Percentiles rank a stretch among this genome's conserved stretches.
Evolutionary conservation across 1,140 invertebrate genomes (phyloP).

Genomic region (Hycleus cichorii): DNA sequence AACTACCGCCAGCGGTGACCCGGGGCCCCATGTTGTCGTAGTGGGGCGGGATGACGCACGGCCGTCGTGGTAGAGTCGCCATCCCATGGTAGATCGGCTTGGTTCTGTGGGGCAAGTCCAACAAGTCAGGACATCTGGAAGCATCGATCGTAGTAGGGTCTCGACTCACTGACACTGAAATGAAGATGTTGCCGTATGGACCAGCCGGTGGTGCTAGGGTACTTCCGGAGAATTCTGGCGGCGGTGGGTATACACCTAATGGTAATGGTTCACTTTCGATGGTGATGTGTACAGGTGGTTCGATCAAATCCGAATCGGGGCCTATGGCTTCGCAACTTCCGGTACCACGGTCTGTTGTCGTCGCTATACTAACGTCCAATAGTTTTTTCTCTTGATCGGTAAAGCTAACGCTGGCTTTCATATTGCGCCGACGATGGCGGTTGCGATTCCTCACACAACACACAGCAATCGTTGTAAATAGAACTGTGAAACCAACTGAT

Average conservation of each 20-base stretch:
- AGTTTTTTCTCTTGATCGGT: constrained; percentile 79
- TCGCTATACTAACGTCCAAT: constrained; percentile 69
- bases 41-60: constrained; percentile 18
- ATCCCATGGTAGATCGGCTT: constrained; percentile 44
- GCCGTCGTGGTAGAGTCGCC: constrained; percentile 42
- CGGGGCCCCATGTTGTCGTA: constrained; percentile 87
- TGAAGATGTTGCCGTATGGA: constrained; percentile 62
- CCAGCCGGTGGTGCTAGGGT: constrained; percentile 45
- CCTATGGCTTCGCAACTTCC: constrained; percentile 53
- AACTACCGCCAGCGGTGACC: constrained; percentile 77
- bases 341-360: constrained; percentile 60
- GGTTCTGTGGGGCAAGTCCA: constrained; percentile 61
- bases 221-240: constrained; percentile 58
- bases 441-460: constrained; percentile 51
- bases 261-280: constrained; percentile 57
- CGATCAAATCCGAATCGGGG: constrained; percentile 41
- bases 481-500: constrained; percentile 43
- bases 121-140: constrained; percentile 66
- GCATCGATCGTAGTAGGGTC: constrained; percentile 50
- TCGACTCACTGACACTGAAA: constrained; percentile 64
- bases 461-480: constrained; percentile 46
- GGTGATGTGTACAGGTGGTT: constrained; percentile 64
- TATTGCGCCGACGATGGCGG: constrained; percentile 54
- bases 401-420: constrained; percentile 68
- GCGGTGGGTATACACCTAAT: constrained; percentile 51